Conservation (phyloP, 2,888 invertebrate genomes). For the Petrophora chlorosata region DNA sequence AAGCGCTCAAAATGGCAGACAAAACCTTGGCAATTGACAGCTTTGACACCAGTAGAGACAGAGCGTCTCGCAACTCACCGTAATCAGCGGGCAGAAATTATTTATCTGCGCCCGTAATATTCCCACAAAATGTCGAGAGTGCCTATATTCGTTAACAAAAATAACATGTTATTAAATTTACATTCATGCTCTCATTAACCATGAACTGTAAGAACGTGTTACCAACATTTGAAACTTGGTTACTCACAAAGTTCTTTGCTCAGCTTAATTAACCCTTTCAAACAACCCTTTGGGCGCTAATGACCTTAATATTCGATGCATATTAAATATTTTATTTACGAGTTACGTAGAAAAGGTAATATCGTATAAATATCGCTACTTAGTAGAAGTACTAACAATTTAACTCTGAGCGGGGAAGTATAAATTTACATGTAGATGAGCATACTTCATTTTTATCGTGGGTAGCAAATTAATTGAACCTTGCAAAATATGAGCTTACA, state of each 20-base stretch:
- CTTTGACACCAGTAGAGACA: too few relatives aligned
- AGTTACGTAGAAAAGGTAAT: background rate
- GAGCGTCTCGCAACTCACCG: too few relatives aligned
- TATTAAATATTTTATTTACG: constrained; percentile 2
- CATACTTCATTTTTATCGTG: constrained; percentile 8
- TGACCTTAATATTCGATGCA: constrained; percentile 18
- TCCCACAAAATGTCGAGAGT: too few relatives aligned
- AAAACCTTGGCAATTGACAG: too few relatives aligned
- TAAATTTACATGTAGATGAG: constrained; percentile 15
- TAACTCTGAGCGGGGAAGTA: constrained; percentile 5
- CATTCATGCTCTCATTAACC: background rate
- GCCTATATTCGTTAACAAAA: too few relatives aligned
- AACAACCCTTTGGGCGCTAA: constrained; percentile 47
- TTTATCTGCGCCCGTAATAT: too few relatives aligned
- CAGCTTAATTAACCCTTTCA: constrained; percentile 59
- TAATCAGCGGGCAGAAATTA: too few relatives aligned
- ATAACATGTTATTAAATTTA: too few relatives aligned
- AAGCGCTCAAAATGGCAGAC: too few relatives aligned
- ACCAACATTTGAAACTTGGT: constrained; percentile 50
- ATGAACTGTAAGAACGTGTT: constrained; percentile 6
- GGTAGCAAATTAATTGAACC: constrained; percentile 1
- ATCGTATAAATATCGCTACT: background rate
- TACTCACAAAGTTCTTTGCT: constrained; percentile 53
- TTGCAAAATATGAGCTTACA: constrained; percentile 2
- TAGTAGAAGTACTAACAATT: constrained; percentile 1